These are phyloP conservation scores for Junonia oenone DNA, from an alignment of 2,888 invertebrate species.

Conservation along the genomic window DNA sequence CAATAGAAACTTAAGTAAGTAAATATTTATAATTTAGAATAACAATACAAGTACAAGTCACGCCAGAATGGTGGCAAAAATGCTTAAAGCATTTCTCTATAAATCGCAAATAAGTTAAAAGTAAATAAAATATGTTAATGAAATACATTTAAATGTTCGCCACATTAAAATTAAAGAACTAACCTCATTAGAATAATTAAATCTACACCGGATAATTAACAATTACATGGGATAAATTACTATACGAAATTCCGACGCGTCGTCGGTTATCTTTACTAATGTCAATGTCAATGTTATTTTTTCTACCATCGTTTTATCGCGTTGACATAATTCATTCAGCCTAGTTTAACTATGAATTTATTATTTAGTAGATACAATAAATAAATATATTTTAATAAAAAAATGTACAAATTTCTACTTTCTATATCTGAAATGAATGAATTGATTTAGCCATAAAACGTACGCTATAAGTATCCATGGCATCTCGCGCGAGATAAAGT, in stretches of 20 bases:
- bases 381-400: not conserved
- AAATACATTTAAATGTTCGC: not conserved
- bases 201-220: not conserved
- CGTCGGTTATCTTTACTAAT: too few relatives aligned
- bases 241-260: too few relatives aligned
- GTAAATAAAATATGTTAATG: not conserved
- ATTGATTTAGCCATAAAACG: conserved; percentile 12
- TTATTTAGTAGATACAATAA: not conserved
- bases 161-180: not conserved
- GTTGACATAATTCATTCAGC: not conserved
- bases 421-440: not conserved
- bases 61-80: too few relatives aligned
- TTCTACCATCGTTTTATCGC: not conserved
- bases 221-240: not conserved
- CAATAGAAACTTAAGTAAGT: not conserved
- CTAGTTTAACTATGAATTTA: not conserved
- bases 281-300: conserved; percentile 6
- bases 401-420: not conserved
- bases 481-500: conserved; percentile 30
- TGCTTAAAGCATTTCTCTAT: too few relatives aligned
- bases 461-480: conserved; percentile 12
- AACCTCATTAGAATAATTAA: not conserved
- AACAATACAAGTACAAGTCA: not conserved
- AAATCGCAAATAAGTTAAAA: too few relatives aligned
- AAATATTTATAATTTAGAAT: not conserved